These are phyloP conservation scores for Calephelis perditalis DNA, from an alignment of 2,888 invertebrate genomes.

Conservation along the genomic window DNA sequence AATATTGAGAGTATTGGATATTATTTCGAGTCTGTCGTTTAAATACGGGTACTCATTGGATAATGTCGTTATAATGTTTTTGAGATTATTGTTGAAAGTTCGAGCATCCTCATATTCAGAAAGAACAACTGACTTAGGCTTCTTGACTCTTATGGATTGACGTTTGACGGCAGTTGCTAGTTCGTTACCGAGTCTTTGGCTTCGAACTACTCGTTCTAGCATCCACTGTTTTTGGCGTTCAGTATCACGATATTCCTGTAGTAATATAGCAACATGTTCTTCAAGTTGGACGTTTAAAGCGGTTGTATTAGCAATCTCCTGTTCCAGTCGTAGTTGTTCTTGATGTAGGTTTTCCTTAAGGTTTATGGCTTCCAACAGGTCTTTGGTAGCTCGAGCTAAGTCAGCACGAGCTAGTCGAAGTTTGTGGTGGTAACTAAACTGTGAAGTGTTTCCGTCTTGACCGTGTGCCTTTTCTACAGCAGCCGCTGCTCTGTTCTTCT, in stretches of 20 bases:
- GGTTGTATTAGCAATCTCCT: slow-evolving; percentile 44
- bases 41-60: slow-evolving; percentile 80
- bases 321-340: slow-evolving; percentile 52
- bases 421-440: slow-evolving; percentile 58
- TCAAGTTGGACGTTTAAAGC: slow-evolving; percentile 51
- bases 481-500: slow-evolving; percentile 55
- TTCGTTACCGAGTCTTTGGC: slow-evolving; percentile 83
- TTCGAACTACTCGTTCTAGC: slow-evolving; percentile 79
- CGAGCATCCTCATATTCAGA: slow-evolving; percentile 78
- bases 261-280: slow-evolving; percentile 53
- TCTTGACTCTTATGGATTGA: slow-evolving; percentile 50
- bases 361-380: slow-evolving; percentile 49
- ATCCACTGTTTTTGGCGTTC: slow-evolving; percentile 67
- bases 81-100: slow-evolving; percentile 77
- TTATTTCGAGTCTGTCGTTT: slow-evolving; percentile 48
- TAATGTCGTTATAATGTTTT: slow-evolving; percentile 76
- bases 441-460: slow-evolving; percentile 42
- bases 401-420: slow-evolving; percentile 60
- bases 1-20: slow-evolving; percentile 73
- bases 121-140: slow-evolving; percentile 67
- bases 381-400: slow-evolving; percentile 61
- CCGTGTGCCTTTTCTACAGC: slow-evolving; percentile 60
- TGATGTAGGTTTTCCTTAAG: slow-evolving; percentile 44
- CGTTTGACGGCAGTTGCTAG: slow-evolving; percentile 71
- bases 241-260: slow-evolving; percentile 50